phyloP scores from a whole-genome alignment of 2,797 vertebrate genomes.

The Pristis pectinata region DNA sequence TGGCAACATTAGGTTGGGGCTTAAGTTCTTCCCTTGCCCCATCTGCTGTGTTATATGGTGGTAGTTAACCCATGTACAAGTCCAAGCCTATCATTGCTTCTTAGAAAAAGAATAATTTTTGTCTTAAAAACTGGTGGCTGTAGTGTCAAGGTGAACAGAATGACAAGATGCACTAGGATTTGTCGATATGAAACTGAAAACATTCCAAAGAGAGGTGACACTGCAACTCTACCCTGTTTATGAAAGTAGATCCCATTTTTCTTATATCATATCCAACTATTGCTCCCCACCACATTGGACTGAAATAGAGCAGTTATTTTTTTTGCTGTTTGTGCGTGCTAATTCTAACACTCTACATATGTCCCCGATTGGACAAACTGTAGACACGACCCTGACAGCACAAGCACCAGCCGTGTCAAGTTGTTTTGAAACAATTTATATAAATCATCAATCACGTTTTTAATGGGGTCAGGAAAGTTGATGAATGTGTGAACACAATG shows the following conservation, averaged over 20 bases:
- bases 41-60: background rate
- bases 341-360: constrained; percentile 21
- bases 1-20: background rate
- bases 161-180: constrained; percentile 21
- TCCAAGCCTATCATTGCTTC: background rate
- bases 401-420: constrained; percentile 43
- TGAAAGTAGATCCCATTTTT: constrained; percentile 20
- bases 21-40: background rate
- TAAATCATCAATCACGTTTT: constrained; percentile 66
- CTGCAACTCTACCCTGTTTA: constrained; percentile 33
- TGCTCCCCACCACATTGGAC: too few relatives aligned
- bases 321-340: constrained; percentile 6
- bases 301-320: constrained; percentile 35
- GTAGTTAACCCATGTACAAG: background rate
- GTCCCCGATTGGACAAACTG: background rate
- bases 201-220: background rate
- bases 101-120: background rate
- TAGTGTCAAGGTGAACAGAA: background rate
- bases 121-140: background rate
- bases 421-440: constrained; percentile 64
- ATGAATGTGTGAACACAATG: constrained; percentile 53
- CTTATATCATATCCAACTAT: background rate
- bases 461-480: constrained; percentile 59
- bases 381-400: background rate
- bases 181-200: constrained; percentile 2